Conservation (phyloP, 2,797 vertebrate genomes). For the Chaetophractus vellerosus region DNA sequence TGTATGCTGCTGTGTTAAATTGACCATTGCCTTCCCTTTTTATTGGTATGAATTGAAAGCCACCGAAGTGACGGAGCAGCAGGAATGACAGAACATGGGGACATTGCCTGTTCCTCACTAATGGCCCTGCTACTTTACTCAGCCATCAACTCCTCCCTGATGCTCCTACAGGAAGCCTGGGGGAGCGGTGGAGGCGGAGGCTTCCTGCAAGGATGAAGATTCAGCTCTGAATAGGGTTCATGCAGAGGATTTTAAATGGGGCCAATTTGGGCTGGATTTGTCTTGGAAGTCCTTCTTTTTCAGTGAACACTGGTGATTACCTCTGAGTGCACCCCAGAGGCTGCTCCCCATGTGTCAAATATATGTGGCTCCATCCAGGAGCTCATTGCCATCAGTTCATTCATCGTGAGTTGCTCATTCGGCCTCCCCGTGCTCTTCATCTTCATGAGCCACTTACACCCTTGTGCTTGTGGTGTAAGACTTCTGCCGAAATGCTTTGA, state of each 20-base stretch:
- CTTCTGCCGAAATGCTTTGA: slow-evolving; percentile 54
- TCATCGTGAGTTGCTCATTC: neutral
- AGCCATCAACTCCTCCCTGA: neutral
- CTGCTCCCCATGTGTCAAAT: neutral
- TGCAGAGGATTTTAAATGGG: slow-evolving; percentile 59
- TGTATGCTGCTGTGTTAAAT: slow-evolving; percentile 83
- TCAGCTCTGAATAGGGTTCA: slow-evolving; percentile 69
- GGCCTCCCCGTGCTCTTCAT: neutral
- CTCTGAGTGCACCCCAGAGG: neutral
- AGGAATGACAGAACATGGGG: neutral
- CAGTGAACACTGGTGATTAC: slow-evolving; percentile 63
- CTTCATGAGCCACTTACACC: neutral
- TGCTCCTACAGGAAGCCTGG: neutral
- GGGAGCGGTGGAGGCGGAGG: slow-evolving; percentile 2
- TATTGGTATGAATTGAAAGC: slow-evolving; percentile 43
- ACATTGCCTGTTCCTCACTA: slow-evolving; percentile 49
- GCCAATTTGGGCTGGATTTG: slow-evolving; percentile 57
- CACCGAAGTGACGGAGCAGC: neutral
- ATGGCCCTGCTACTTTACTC: slow-evolving; percentile 55
- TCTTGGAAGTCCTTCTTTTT: slow-evolving; percentile 67
- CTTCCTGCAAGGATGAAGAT: slow-evolving; percentile 66
- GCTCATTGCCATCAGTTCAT: neutral
- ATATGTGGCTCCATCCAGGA: neutral
- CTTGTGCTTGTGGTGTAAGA: neutral
- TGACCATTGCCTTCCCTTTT: slow-evolving; percentile 48